Evolutionary conservation across 2,113 vertebrate genomes (phyloP).

Genomic region (Lepus timidus): DNA sequence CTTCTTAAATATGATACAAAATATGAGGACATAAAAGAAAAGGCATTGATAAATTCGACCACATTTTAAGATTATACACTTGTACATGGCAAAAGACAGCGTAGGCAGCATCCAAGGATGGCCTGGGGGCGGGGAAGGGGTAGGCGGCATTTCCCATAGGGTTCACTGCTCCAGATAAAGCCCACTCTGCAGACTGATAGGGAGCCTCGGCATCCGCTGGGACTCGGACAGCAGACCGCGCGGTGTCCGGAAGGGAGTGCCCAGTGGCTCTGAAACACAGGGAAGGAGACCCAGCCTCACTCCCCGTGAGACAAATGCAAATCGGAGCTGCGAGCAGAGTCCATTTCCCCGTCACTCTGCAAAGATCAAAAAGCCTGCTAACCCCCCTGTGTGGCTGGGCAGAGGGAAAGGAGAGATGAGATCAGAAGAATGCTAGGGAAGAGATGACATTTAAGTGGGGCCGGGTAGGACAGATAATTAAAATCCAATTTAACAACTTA

Average conservation of each 20-base stretch:
- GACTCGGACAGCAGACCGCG: constrained; percentile 24
- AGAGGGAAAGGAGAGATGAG: not conserved
- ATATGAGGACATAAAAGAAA: not conserved
- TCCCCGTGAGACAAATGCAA: constrained; percentile 31
- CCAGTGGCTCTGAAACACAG: not conserved
- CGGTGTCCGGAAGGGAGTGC: constrained; percentile 13
- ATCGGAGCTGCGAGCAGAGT: constrained; percentile 29
- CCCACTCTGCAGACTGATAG: not conserved
- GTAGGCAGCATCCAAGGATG: not conserved
- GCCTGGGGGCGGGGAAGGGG: too few species aligned
- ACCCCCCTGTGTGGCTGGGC: not conserved
- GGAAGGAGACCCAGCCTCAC: not conserved
- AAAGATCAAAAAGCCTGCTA: constrained; percentile 57
- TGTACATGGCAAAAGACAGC: not conserved
- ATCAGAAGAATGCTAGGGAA: constrained; percentile 48
- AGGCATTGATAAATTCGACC: not conserved
- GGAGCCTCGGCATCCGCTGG: constrained; percentile 25
- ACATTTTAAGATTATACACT: not conserved
- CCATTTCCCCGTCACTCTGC: not conserved
- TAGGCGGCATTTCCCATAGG: not conserved
- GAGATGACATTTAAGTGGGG: constrained; percentile 66
- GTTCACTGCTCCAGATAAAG: not conserved
- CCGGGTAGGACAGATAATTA: constrained; percentile 64
- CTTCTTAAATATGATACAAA: constrained; percentile 49
- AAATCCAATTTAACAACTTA: constrained; percentile 72